Base-by-base conservation (phyloP, 2,113 vertebrate species). In the Platycercus adscitus region DNA sequence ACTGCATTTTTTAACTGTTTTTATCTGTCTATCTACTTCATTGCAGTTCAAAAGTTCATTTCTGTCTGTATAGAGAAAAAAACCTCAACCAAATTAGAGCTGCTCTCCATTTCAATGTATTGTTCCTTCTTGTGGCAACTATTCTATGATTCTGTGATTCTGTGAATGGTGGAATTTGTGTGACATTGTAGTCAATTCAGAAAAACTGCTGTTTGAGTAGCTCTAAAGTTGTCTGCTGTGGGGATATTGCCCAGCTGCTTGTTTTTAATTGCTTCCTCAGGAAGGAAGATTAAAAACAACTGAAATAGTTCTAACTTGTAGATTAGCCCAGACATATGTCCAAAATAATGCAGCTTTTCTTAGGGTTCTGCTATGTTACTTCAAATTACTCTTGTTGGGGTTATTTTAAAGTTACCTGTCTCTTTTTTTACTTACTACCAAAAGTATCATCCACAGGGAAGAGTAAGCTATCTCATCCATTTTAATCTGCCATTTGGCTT, bases 201-300 rank as follows among this genome's bases (percentile, higher is more conserved):
- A 92, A 95, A 91, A 94, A 71, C 31, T 80, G 73, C 94, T 95
- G 73, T 55, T 89, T 73, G 46, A 82, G 61, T 69, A 91, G 70
- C 31, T 91, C 41, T 53, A 43, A 4, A 85, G 89, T 87, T 79
- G 56, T 89, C 73, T 94, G 37, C 56, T 76, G 33, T 31, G 33
- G n/a, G 24, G 49, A 76, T 84, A 58, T 66, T 94, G 78, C 81
- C 66, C 91, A 91, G 91, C 94, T 95, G 91, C 75, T 93, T 95
- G 66, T 29, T 94, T 92, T 82, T 82, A 82, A 89, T 95, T 93
- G 87, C 81, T 95, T 95, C 91, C 78, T 94, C 21, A 52, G 81
- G 76, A 86, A 10, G 29, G 50, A 71, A 68, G 49, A 81, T 20
- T 26, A 71, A 61, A 64, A 64, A 39, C 21, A 89, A 46, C 6